These are phyloP conservation scores for Chelonus insularis DNA, from an alignment of 1,140 invertebrate species.

Conservation along the genomic window DNA sequence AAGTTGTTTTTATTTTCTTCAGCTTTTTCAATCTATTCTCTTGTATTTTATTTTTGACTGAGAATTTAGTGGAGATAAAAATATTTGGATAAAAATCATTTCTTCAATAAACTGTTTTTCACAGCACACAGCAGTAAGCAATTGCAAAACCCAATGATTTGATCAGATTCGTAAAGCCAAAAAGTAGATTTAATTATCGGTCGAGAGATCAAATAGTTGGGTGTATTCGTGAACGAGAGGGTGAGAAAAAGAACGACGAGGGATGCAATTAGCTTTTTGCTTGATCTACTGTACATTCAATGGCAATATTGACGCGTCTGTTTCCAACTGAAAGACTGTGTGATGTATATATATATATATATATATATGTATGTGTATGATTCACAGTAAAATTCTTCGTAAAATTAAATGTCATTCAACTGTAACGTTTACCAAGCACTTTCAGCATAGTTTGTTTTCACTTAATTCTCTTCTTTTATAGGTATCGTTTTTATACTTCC, in stretches of 20 bases:
- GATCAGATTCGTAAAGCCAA: slow-evolving; percentile 46
- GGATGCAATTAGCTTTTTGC: slow-evolving; percentile 54
- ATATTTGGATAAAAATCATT: too few species aligned
- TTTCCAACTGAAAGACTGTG: not conserved
- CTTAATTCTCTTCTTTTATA: slow-evolving; percentile 12
- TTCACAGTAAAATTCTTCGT: slow-evolving; percentile 49
- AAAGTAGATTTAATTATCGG: slow-evolving; percentile 52
- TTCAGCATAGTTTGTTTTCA: slow-evolving; percentile 31
- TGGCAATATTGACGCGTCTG: not conserved
- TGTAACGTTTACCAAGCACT: slow-evolving; percentile 46
- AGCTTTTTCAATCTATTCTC: too few species aligned
- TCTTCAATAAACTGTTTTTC: not conserved
- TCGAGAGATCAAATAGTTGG: not conserved
- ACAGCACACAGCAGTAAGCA: not conserved
- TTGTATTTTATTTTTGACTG: too few species aligned
- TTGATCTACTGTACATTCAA: slow-evolving; percentile 27
- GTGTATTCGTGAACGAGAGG: not conserved
- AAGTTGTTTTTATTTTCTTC: too few species aligned
- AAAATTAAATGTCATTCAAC: slow-evolving; percentile 55
- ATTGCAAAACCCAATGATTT: slow-evolving; percentile 19
- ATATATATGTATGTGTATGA: too few species aligned
- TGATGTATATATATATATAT: too few species aligned
- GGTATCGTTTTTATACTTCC: slow-evolving; percentile 15
- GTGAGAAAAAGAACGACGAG: slow-evolving; percentile 7
- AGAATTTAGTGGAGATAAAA: too few species aligned